phyloP scores from a whole-genome alignment of 2,797 vertebrate species.

The Potorous gilbertii region DNA sequence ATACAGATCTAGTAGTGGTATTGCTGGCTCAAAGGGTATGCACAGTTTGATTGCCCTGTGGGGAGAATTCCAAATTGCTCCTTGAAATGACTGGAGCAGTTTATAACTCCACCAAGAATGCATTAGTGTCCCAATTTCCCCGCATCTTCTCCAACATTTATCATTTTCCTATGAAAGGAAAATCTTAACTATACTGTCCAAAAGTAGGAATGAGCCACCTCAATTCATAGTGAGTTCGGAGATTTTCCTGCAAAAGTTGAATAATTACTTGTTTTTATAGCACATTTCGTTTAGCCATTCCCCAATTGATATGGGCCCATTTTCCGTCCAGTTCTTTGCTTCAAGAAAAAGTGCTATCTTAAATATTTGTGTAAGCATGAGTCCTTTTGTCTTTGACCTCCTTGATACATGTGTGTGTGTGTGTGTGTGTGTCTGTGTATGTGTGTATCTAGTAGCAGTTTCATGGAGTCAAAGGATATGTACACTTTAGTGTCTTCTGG shows the following conservation, averaged over 20 bases:
- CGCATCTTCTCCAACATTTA: too few relatives aligned
- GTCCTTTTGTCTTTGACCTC: background rate
- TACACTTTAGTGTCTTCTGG: background rate
- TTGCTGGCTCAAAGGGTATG: too few relatives aligned
- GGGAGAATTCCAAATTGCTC: too few relatives aligned
- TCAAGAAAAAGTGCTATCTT: background rate
- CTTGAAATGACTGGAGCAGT: too few relatives aligned
- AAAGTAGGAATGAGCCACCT: background rate
- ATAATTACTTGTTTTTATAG: background rate
- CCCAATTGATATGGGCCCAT: background rate
- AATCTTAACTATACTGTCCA: background rate
- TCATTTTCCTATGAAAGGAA: background rate
- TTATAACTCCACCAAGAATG: too few relatives aligned
- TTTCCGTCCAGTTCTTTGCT: background rate
- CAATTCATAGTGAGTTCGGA: background rate
- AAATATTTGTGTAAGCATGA: background rate
- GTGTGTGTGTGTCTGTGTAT: too few relatives aligned
- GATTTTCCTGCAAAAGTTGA: background rate
- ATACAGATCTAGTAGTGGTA: too few relatives aligned
- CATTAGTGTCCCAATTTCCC: too few relatives aligned
- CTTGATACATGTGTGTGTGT: too few relatives aligned
- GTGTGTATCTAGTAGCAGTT: background rate
- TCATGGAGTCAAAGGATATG: background rate
- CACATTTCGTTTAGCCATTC: background rate
- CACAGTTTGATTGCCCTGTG: too few relatives aligned